Evolutionary conservation across 2,113 vertebrate species (phyloP).

Genomic region (Sinosuthora webbiana): DNA sequence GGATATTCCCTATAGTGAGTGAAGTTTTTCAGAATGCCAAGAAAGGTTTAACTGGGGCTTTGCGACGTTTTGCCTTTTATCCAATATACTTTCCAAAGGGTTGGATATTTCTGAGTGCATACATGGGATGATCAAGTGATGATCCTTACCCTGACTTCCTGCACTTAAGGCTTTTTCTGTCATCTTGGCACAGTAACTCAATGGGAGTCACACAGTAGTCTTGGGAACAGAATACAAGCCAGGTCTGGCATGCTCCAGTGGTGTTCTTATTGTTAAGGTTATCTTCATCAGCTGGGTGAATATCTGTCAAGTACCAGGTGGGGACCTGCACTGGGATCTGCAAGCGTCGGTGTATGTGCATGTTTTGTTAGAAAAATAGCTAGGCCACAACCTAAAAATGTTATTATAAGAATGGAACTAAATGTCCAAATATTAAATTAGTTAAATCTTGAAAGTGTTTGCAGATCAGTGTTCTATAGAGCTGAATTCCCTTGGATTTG

Average conservation of each 20-base stretch:
- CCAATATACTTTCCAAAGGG: neutral
- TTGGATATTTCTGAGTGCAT: neutral
- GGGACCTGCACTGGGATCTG: neutral
- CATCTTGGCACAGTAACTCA: neutral
- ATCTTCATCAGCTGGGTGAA: neutral
- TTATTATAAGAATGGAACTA: neutral
- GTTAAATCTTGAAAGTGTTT: neutral
- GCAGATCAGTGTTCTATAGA: slow-evolving; percentile 35
- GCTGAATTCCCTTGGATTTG: slow-evolving; percentile 36
- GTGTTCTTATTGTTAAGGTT: neutral
- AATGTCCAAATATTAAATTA: neutral
- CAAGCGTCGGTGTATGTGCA: neutral
- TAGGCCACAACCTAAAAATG: neutral
- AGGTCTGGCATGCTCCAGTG: neutral
- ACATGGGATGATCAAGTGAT: neutral
- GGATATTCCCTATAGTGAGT: neutral
- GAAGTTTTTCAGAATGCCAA: neutral
- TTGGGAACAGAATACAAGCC: neutral
- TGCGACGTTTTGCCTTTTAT: neutral
- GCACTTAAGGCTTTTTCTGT: neutral
- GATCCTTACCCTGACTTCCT: neutral
- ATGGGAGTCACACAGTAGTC: neutral
- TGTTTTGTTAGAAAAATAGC: neutral
- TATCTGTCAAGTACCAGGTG: neutral
- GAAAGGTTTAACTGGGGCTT: neutral